These are phyloP conservation scores for Nomada flava DNA, from an alignment of 2,888 invertebrate species.

Conservation along the genomic window DNA sequence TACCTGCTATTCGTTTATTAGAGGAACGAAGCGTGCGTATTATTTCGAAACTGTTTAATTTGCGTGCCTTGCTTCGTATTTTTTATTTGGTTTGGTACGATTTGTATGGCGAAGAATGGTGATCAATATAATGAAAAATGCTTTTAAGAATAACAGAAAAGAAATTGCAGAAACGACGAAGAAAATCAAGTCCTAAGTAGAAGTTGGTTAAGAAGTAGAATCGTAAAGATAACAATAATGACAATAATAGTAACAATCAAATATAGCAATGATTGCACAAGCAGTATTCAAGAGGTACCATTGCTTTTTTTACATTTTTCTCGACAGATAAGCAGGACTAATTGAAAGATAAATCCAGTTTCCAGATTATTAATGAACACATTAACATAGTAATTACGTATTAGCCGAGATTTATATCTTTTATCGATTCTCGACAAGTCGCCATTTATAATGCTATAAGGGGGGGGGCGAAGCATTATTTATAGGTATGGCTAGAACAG, in stretches of 20 bases:
- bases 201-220: neutral
- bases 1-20: neutral
- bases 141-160: too few relatives aligned
- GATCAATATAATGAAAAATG: too few relatives aligned
- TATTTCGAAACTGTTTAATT: neutral
- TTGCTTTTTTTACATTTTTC: conserved; percentile 8
- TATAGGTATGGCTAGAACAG: conserved; percentile 42
- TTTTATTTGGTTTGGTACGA: too few relatives aligned
- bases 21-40: neutral
- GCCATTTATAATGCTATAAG: conserved; percentile 18
- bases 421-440: conserved; percentile 33
- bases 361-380: conserved; percentile 50
- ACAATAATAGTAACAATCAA: neutral
- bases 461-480: conserved; percentile 30
- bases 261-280: neutral
- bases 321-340: conserved; percentile 23
- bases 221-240: neutral
- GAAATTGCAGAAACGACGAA: too few relatives aligned
- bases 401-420: conserved; percentile 47
- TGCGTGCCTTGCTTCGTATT: too few relatives aligned
- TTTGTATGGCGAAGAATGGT: too few relatives aligned
- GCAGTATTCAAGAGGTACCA: neutral
- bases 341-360: conserved; percentile 51
- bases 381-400: conserved; percentile 57
- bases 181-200: too few relatives aligned